phyloP scores from a whole-genome alignment of 2,888 invertebrate genomes.

The Eumacrocentrus americanus region DNA sequence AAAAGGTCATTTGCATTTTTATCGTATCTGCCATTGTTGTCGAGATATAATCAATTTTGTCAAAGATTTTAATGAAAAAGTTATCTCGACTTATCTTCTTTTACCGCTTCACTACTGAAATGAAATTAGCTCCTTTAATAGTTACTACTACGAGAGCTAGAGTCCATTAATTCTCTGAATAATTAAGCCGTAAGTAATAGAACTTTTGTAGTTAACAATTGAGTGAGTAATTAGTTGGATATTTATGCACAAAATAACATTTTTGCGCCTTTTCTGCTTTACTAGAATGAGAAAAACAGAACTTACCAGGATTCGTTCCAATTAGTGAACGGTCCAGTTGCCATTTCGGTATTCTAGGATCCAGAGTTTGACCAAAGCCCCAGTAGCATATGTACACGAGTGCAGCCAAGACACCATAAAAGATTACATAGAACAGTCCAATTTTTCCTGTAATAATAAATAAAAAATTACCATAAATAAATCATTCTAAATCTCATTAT shows the following conservation, averaged over 20 bases:
- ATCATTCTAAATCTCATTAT: background rate
- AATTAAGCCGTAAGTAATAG: too few relatives aligned
- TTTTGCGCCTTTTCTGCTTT: too few relatives aligned
- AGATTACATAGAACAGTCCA: slow-evolving; percentile 91
- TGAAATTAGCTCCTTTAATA: background rate
- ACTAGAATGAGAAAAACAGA: too few relatives aligned
- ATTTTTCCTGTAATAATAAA: slow-evolving; percentile 81
- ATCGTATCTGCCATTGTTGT: too few relatives aligned
- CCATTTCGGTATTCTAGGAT: slow-evolving; percentile 90
- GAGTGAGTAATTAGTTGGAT: too few relatives aligned
- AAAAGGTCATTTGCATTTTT: too few relatives aligned
- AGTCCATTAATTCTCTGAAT: too few relatives aligned
- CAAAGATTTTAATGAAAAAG: background rate
- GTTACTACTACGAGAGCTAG: slow-evolving; percentile 1
- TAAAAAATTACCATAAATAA: background rate
- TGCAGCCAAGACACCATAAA: slow-evolving; percentile 89
- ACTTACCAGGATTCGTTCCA: slow-evolving; percentile 87
- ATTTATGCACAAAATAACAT: too few relatives aligned
- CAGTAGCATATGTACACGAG: slow-evolving; percentile 94
- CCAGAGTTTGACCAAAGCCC: slow-evolving; percentile 90
- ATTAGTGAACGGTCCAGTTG: slow-evolving; percentile 84
- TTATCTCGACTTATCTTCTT: background rate
- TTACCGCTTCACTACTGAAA: background rate
- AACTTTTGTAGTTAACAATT: too few relatives aligned
- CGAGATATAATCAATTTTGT: too few relatives aligned